These are phyloP conservation scores for Oreocharis arfaki DNA, from an alignment of 2,113 vertebrate genomes.

Conservation along the genomic window DNA sequence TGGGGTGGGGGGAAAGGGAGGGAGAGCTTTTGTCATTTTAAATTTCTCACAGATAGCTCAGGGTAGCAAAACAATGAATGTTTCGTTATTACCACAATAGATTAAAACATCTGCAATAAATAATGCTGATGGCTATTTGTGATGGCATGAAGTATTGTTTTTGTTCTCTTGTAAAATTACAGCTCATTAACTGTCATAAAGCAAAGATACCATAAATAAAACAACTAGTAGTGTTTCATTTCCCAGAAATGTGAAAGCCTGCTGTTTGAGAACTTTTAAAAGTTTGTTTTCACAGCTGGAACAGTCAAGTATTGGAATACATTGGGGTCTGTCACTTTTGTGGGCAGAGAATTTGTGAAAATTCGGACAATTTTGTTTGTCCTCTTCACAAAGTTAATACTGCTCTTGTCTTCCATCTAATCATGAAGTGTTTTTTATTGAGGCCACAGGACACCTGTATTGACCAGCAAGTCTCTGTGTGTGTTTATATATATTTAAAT, in stretches of 20 bases:
- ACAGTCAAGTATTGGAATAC: conserved; percentile 43
- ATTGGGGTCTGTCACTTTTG: conserved; percentile 21
- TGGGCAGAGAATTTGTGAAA: conserved; percentile 2
- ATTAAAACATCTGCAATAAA: conserved; percentile 72
- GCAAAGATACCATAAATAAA: conserved; percentile 61
- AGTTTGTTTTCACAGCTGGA: conserved; percentile 69
- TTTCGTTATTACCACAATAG: conserved; percentile 64
- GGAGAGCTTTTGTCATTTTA: conserved; percentile 29
- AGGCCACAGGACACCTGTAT: background rate
- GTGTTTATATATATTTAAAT: background rate
- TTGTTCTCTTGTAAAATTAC: conserved; percentile 65
- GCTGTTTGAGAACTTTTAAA: conserved; percentile 63
- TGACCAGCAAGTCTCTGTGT: background rate
- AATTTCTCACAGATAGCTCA: conserved; percentile 65
- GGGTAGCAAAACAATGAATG: conserved; percentile 65
- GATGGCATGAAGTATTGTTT: conserved; percentile 56
- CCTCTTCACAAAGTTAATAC: background rate
- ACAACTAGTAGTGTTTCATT: conserved; percentile 63
- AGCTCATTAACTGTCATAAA: conserved; percentile 57
- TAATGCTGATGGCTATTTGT: conserved; percentile 68
- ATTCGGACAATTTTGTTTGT: background rate
- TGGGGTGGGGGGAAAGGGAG: background rate
- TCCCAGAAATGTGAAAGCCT: conserved; percentile 66
- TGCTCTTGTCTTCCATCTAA: background rate
- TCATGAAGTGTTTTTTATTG: background rate